Evolutionary conservation across 2,888 invertebrate species (phyloP), one percentile per base, ranked within the genome.

Genomic region (Cerastoderma edule): DNA sequence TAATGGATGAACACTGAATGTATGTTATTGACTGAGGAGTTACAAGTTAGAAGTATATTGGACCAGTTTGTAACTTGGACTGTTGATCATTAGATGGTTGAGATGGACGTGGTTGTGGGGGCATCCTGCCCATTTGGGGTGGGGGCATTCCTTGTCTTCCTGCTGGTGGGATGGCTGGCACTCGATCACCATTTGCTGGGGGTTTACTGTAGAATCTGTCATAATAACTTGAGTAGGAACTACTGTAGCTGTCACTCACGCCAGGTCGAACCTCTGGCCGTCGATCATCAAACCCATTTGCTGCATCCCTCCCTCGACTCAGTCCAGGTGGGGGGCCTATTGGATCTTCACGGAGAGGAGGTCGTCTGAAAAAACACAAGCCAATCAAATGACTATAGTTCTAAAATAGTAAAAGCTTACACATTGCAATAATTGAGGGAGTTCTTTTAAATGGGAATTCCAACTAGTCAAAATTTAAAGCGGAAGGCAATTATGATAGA

Each of bases 121-220:
- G 30, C 30, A 32, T 30, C 22, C 48, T 48, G 33, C 28, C 67
- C 4, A 54, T 44, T 8, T 16, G 57, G 16, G 67, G 35, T 24
- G 65, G 39, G 50, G 71, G 60, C 27, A 24, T 56, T 2, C 44
- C 32, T 1, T 54, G 72, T 32, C 46, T 8, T 28, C 48, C 32
- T 48, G 44, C 19, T 1, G 67, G 22, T 2, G 74, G 68, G 10
- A 48, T 56, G 27, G 53, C 57, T 10, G 54, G 44, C 46, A 30
- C 33, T 32, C 56, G 53, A n/a, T 73, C 66, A 39, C 75, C 71
- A 63, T 72, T 64, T 10, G 71, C 63, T 35, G 75, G 68, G n/a
- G 78, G 69, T 67, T 83, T 85, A 57, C 75, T 85, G 72, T 85
- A 85, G 67, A 83, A 85, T 65, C 85, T 78, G 57, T 85, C 85